Conservation (phyloP, 2,797 vertebrate species). For the Euphonia xanthogaster region DNA sequence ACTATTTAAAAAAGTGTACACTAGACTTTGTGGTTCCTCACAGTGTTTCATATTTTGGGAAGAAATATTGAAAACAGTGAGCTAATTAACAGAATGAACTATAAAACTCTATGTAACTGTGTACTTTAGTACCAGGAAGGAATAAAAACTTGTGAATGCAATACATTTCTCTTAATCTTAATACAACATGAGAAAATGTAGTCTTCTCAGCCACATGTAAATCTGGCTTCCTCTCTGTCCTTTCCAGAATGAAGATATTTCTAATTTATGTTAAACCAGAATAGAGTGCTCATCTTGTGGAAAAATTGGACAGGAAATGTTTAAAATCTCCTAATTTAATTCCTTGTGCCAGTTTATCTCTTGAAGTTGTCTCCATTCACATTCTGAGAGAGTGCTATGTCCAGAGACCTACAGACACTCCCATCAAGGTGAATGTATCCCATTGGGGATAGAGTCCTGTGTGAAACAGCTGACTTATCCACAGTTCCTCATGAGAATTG, state of each 20-base stretch:
- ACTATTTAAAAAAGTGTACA: neutral
- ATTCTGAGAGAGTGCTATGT: neutral
- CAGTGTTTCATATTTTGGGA: neutral
- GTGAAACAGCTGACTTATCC: neutral
- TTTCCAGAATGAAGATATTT: neutral
- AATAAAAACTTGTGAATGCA: neutral
- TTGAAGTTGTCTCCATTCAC: neutral
- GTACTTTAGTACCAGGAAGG: neutral
- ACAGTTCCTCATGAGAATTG: neutral
- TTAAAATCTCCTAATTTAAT: neutral
- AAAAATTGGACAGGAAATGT: neutral
- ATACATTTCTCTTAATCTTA: neutral
- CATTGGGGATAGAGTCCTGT: rapidly evolving
- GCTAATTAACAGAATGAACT: neutral
- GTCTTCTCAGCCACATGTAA: neutral
- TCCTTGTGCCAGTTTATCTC: neutral
- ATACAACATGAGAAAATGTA: neutral
- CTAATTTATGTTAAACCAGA: neutral
- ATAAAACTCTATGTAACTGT: neutral
- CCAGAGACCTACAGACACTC: neutral
- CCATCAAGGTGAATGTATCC: neutral
- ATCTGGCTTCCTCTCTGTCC: neutral
- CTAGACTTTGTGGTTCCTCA: neutral
- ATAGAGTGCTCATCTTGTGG: neutral
- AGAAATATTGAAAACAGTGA: neutral